Percentiles rank a stretch among this genome's conserved stretches.
phyloP scores from a whole-genome alignment of 2,888 invertebrate species.

The Harpagoxenus sublaevis region DNA sequence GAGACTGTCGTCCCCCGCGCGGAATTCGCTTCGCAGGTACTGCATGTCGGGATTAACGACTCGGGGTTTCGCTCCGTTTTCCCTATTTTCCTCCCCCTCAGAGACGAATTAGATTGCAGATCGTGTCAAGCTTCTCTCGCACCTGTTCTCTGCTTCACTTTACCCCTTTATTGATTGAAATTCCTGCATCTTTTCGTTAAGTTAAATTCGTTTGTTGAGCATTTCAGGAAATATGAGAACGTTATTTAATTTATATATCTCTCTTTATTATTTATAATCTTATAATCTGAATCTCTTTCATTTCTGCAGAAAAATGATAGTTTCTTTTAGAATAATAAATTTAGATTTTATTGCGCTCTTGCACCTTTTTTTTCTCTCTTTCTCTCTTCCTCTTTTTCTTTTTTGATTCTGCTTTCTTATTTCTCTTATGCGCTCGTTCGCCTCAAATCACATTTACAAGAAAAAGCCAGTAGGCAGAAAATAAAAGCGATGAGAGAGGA shows the following conservation, averaged over 20 bases:
- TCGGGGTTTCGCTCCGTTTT: conserved; percentile 61
- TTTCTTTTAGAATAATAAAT: conserved; percentile 1
- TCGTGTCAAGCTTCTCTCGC: conserved; percentile 34
- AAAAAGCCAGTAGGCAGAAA: conserved; percentile 65
- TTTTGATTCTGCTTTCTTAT: conserved; percentile 31
- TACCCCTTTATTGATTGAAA: conserved; percentile 20
- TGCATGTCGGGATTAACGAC: conserved; percentile 66
- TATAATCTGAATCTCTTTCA: not conserved
- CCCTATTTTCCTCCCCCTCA: conserved; percentile 33
- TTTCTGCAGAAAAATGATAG: not conserved
- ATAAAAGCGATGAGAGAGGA: conserved; percentile 45
- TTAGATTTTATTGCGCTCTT: not conserved
- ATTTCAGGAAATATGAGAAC: not conserved
- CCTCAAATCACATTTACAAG: conserved; percentile 69
- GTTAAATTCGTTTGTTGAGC: not conserved
- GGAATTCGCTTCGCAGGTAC: conserved; percentile 27
- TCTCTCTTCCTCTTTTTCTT: conserved; percentile 3
- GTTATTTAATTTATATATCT: not conserved
- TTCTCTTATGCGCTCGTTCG: conserved; percentile 44
- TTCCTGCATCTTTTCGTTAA: conserved; percentile 7
- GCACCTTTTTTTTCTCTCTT: conserved; percentile 2
- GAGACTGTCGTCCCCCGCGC: conserved; percentile 43
- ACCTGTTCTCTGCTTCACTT: not conserved
- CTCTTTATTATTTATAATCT: not conserved
- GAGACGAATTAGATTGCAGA: conserved; percentile 52